Evolutionary conservation across 2,113 vertebrate genomes (phyloP).

Genomic region (Silurus asotus): DNA sequence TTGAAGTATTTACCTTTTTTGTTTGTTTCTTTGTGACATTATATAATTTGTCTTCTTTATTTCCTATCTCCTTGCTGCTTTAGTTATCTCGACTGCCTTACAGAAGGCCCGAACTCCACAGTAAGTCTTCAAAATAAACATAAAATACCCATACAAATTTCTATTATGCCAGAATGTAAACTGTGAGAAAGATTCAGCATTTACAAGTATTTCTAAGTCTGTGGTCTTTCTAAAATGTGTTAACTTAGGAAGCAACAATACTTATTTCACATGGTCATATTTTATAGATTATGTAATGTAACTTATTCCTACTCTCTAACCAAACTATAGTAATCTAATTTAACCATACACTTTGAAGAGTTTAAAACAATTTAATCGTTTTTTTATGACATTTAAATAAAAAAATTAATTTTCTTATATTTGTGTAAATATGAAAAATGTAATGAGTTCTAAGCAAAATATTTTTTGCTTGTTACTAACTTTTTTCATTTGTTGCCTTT

Average conservation of each 20-base stretch:
- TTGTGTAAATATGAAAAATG: neutral
- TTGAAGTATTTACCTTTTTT: neutral
- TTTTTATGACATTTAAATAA: neutral
- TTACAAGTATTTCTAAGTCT: neutral
- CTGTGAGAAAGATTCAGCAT: neutral
- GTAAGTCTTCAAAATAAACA: constrained; percentile 61
- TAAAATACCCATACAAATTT: neutral
- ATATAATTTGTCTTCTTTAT: constrained; percentile 44
- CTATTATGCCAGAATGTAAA: neutral
- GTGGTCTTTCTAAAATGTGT: neutral
- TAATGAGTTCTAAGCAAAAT: neutral
- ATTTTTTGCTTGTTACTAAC: neutral
- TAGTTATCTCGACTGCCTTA: constrained; percentile 71
- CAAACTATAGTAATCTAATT: neutral
- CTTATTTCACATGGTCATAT: no score
- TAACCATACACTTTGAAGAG: neutral
- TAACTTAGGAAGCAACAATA: neutral
- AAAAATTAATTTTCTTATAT: neutral
- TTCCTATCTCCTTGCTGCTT: constrained; percentile 32
- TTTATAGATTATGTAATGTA: no score
- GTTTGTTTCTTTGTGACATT: constrained; percentile 43
- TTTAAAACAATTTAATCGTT: neutral
- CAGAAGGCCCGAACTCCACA: constrained; percentile 67
- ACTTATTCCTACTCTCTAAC: neutral
- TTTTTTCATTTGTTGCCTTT: neutral